phyloP scores from a whole-genome alignment of 2,113 vertebrate genomes.

The Dicrurus megarhynchus region DNA sequence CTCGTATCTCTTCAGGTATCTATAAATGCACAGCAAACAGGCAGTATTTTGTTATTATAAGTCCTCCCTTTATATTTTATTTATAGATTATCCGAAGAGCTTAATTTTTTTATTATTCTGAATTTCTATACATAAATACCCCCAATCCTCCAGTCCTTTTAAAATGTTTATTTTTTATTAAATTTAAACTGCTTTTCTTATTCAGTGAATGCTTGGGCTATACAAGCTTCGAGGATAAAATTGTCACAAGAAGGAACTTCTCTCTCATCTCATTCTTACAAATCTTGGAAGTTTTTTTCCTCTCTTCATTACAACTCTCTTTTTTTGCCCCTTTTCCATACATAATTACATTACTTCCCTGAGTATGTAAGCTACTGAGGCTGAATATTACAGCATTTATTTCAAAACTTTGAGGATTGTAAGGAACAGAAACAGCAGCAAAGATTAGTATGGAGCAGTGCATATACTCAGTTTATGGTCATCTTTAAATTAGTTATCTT shows the following conservation, averaged over 20 bases:
- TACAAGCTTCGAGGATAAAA: background rate
- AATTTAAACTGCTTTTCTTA: background rate
- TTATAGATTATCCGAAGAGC: background rate
- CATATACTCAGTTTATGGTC: background rate
- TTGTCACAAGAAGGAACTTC: background rate
- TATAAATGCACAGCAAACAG: background rate
- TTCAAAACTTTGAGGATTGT: background rate
- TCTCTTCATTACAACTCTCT: background rate
- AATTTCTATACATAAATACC: background rate
- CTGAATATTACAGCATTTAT: background rate
- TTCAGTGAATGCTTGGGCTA: background rate
- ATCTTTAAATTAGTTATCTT: background rate
- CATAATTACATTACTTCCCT: background rate
- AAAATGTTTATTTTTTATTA: background rate
- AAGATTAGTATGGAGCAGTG: accelerated
- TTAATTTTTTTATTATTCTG: background rate
- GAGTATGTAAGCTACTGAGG: background rate
- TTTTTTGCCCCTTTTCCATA: background rate
- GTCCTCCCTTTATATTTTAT: background rate
- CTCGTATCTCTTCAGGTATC: background rate
- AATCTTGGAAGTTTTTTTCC: background rate
- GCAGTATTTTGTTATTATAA: background rate
- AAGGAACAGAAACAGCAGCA: background rate
- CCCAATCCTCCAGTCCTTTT: background rate
- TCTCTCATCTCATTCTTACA: background rate